Percentiles rank a stretch among this genome's conserved stretches.
phyloP scores from a whole-genome alignment of 2,888 invertebrate genomes.

The Oxyteleia sp. region DNA sequence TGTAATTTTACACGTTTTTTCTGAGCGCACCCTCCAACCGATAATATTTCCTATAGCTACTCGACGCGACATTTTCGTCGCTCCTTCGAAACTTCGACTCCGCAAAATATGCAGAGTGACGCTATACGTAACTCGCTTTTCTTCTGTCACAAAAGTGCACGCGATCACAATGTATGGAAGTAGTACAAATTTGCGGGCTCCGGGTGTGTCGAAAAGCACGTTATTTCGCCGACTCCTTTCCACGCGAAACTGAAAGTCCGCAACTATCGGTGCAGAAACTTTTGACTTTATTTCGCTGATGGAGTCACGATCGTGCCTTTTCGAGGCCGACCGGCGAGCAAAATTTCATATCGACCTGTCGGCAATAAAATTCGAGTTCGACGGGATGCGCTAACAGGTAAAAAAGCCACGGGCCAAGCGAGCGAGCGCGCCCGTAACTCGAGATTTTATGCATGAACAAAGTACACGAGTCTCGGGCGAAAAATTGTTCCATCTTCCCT shows the following conservation, averaged over 20 bases:
- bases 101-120: background rate
- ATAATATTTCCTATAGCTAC: background rate
- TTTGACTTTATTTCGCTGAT: slow-evolving; percentile 70
- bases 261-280: slow-evolving; percentile 59
- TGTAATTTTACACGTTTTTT: too few relatives aligned
- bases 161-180: slow-evolving; percentile 35
- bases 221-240: slow-evolving; percentile 59
- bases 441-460: slow-evolving; percentile 83
- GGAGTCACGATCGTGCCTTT: slow-evolving; percentile 65
- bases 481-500: slow-evolving; percentile 81
- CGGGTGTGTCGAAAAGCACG: slow-evolving; percentile 37
- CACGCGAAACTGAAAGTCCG: slow-evolving; percentile 65
- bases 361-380: slow-evolving; percentile 66
- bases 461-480: slow-evolving; percentile 79
- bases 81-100: background rate
- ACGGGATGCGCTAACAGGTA: slow-evolving; percentile 60
- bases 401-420: slow-evolving; percentile 56
- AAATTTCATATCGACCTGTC: slow-evolving; percentile 68
- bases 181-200: slow-evolving; percentile 41
- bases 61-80: background rate
- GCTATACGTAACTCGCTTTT: background rate
- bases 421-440: slow-evolving; percentile 74
- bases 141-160: slow-evolving; percentile 18
- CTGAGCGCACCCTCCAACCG: background rate
- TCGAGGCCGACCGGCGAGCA: slow-evolving; percentile 42